Evolutionary conservation across 92 coral and sea anemone species (phyloP), one percentile per base, ranked within the genome.

Genomic region (Pocillopora grandis): DNA sequence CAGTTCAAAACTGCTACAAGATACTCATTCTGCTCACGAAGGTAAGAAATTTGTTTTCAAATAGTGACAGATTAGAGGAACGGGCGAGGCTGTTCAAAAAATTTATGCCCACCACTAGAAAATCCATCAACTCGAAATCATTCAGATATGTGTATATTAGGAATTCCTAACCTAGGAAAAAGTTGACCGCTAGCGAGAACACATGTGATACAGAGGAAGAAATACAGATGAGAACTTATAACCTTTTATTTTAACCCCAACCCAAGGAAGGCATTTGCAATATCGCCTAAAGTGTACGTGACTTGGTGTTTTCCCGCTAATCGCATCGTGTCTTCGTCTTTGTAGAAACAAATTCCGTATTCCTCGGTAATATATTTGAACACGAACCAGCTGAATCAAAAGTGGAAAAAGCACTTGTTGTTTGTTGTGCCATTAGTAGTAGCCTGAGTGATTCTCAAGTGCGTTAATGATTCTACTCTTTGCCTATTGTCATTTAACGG

Each of bases 401-500:
- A 42, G 5, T 42, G 52, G 52, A 42, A 3, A 27, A 8, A 83
- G 80, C 73, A 55, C 31, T 83, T 73, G 48, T 23, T 72, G 49
- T 27, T 62, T 71, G 59, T 31, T 42, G 61, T 57, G 20, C 48
- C 42, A 18, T 15, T 37, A 48, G 66, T 72, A 18, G 57, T 31
- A 49, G 86, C 86, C 73, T 73, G 79, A 83, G 55, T 35, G 86
- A 49, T 76, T 81, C 75, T 74, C 66, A 59, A 80, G 76, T 80
- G 85, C 18, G 15, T 70, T 36, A 57, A 80, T 68, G 77, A 52
- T 35, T 71, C 77, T 31, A 19, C 49, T 36, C 36, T 59, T 33
- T 33, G n/a, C 16, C 63, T 48, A 57, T 80, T 69, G 65, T 37
- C 76, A 55, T 60, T 12, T 80, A 71, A 58, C 19, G 76, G 77